Percentiles rank a stretch among this genome's conserved stretches.
phyloP scores from a whole-genome alignment of 2,888 invertebrate genomes.

The Ceraclea dissimilis region DNA sequence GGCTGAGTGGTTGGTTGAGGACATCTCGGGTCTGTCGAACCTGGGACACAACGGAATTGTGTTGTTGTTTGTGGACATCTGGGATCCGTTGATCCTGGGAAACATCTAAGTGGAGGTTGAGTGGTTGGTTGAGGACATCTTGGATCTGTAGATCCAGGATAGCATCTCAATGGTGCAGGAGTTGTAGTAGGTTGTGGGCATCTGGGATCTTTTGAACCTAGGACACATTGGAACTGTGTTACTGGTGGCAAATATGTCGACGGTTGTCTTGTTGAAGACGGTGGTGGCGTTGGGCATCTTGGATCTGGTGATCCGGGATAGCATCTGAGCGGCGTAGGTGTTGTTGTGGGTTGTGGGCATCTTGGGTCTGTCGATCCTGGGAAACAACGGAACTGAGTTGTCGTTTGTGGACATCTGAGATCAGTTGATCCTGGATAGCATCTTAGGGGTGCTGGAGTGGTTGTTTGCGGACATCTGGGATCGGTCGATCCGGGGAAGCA shows the following conservation, averaged over 20 bases:
- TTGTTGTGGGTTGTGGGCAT: conserved; percentile 27
- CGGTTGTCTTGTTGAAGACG: conserved; percentile 28
- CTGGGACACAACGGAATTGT: conserved; percentile 21
- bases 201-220: conserved; percentile 29
- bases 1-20: conserved; percentile 29
- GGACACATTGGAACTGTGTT: conserved; percentile 30
- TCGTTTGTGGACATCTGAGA: conserved; percentile 31
- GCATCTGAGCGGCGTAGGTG: conserved; percentile 29
- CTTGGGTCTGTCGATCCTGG: conserved; percentile 30
- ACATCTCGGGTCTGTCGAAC: conserved; percentile 33
- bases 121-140: conserved; percentile 31
- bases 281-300: conserved; percentile 28
- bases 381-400: conserved; percentile 27
- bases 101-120: conserved; percentile 30
- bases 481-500: conserved; percentile 37
- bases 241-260: conserved; percentile 31
- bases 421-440: conserved; percentile 30
- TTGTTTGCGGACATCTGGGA: conserved; percentile 28
- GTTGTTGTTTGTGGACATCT: conserved; percentile 32
- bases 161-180: conserved; percentile 27
- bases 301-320: conserved; percentile 34
- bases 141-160: conserved; percentile 31
- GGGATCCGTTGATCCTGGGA: conserved; percentile 38
- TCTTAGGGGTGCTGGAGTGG: conserved; percentile 27
- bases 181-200: conserved; percentile 26